Evolutionary conservation across 2,888 invertebrate genomes (phyloP), one percentile per base, ranked within the genome.

Genomic region (Drosophila paucipuncta): DNA sequence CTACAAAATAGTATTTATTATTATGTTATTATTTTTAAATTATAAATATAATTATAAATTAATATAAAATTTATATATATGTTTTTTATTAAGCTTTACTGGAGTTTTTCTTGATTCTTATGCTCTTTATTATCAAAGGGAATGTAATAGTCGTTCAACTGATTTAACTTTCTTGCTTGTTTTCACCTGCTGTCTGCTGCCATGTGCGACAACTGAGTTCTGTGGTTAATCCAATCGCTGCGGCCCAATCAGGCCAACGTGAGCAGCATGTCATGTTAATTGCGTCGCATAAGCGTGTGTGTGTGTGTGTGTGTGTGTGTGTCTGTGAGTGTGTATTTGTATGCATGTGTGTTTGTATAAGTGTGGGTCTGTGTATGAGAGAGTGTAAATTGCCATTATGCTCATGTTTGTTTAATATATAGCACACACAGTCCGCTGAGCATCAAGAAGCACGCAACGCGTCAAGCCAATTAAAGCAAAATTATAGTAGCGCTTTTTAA

Each of bases 341-440:
- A 50, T 65, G 50, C 53, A 11, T 18, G 52, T n/a, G 22, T 22
- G 22, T 22, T 22, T n/a, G 41, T 39, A 18, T 70, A 37, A 35
- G 53, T 37, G 47, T 65, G 64, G 53, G 31, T 25, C 10, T 55
- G 59, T 61, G 47, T 53, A 43, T 68, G 58, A 54, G 80, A 52
- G 68, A 76, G 76, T 87, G 78, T 78, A 80, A 85, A 85, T 78
- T 87, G 90, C 68, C 68, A 90, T 85, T 90, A 88, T 90, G 85
- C 85, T 85, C 90, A 85, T 85, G 85, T 85, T 85, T 90, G 83
- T 78, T 88, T 88, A 85, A 88, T 85, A 85, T 89, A 90, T 85
- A 71, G 79, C 82, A 79, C 80, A 82, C 77, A 87, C 81, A 80
- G 67, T 71, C 68, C 77, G 73, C 79, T 63, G 76, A 60, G 50